Evolutionary conservation across 1,140 invertebrate genomes (phyloP).

Genomic region (Helicoverpa armigera): DNA sequence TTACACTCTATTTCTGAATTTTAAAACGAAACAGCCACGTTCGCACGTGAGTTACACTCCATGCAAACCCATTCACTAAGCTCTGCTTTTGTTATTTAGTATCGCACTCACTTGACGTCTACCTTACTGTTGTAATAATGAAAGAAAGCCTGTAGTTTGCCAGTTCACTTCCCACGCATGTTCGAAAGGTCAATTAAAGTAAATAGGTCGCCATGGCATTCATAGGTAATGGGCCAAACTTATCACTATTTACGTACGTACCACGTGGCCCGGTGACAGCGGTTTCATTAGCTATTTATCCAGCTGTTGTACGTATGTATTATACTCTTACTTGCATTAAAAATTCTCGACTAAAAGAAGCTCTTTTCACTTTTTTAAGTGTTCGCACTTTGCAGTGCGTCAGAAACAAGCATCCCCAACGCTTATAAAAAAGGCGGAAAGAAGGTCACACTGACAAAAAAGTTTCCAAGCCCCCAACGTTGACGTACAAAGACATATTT

Average conservation of each 20-base stretch:
- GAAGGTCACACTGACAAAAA: slow-evolving; percentile 33
- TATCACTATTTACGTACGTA: slow-evolving; percentile 26
- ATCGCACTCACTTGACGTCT: neutral
- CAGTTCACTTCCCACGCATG: slow-evolving; percentile 14
- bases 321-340: slow-evolving; percentile 14
- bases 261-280: neutral
- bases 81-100: neutral
- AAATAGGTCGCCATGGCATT: slow-evolving; percentile 30
- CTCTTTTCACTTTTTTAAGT: slow-evolving; percentile 24
- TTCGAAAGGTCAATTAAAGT: slow-evolving; percentile 36
- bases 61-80: slow-evolving; percentile 3
- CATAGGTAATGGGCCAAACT: slow-evolving; percentile 17
- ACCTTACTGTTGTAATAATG: neutral
- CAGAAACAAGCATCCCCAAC: slow-evolving; percentile 20
- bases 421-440: slow-evolving; percentile 35
- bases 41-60: neutral
- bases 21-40: slow-evolving; percentile 1
- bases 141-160: slow-evolving; percentile 6
- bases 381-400: slow-evolving; percentile 35
- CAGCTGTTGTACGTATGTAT: neutral
- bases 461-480: slow-evolving; percentile 24
- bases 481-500: slow-evolving; percentile 37
- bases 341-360: slow-evolving; percentile 12
- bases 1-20: slow-evolving; percentile 7
- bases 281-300: slow-evolving; percentile 12